Conservation (phyloP, 2,113 vertebrate species). For the Ictalurus punctatus region DNA sequence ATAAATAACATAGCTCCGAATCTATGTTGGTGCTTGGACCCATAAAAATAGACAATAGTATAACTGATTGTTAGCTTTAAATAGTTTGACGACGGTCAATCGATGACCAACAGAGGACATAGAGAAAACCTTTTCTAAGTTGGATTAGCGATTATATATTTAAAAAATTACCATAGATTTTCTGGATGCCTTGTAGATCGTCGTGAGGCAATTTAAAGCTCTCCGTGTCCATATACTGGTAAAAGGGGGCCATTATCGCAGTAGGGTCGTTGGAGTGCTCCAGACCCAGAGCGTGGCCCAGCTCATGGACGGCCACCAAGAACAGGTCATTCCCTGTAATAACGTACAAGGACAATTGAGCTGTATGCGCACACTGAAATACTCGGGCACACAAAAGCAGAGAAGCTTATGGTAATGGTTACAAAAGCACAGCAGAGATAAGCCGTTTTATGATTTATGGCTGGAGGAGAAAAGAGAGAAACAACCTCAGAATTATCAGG, state of each 20-base stretch:
- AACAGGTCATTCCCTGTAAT: slow-evolving; percentile 68
- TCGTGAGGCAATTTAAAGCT: slow-evolving; percentile 80
- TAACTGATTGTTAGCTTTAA: neutral
- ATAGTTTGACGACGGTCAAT: neutral
- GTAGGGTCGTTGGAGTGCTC: slow-evolving; percentile 80
- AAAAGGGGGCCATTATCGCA: slow-evolving; percentile 81
- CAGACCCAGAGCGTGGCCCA: slow-evolving; percentile 78
- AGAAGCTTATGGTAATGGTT: slow-evolving; percentile 7
- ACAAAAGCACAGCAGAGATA: neutral
- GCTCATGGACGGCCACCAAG: slow-evolving; percentile 79
- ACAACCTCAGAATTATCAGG: neutral
- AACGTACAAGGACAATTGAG: neutral
- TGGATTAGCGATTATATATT: neutral
- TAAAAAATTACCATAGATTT: slow-evolving; percentile 74
- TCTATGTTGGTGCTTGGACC: neutral
- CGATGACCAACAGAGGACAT: neutral
- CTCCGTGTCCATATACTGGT: slow-evolving; percentile 81
- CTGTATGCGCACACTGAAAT: neutral
- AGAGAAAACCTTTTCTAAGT: neutral
- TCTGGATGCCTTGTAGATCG: slow-evolving; percentile 81
- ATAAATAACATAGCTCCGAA: neutral
- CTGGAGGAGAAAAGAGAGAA: neutral
- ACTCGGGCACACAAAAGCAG: neutral
- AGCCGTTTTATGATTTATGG: neutral
- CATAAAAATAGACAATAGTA: neutral